Evolutionary conservation across 1,140 invertebrate species (phyloP).

Genomic region (Penaeus indicus): DNA sequence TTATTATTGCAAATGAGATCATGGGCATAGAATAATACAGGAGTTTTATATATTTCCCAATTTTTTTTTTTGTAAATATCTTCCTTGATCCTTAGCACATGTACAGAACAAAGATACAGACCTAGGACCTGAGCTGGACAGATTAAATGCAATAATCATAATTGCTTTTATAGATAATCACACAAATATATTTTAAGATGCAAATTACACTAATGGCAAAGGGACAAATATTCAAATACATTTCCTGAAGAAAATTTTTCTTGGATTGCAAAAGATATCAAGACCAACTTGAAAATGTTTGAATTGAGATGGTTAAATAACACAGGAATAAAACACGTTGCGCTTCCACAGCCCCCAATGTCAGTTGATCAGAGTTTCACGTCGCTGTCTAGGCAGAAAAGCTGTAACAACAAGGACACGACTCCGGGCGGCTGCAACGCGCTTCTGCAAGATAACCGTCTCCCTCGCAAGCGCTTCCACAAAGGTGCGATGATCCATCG

Average conservation of each 20-base stretch:
- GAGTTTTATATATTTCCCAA: too few species aligned
- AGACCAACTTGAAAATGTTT: conserved; percentile 11
- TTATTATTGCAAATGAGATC: too few species aligned
- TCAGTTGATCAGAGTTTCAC: conserved; percentile 61
- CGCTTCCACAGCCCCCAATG: not conserved
- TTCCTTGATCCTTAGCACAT: not conserved
- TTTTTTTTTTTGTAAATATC: not conserved
- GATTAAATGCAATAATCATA: not conserved
- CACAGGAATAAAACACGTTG: not conserved
- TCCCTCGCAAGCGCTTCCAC: conserved; percentile 74
- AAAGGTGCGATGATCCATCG: conserved; percentile 73
- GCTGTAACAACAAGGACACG: conserved; percentile 59
- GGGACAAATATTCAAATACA: too few species aligned
- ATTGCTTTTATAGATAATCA: too few species aligned
- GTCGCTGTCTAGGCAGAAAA: conserved; percentile 50
- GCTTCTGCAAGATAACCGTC: conserved; percentile 74
- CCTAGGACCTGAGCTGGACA: conserved; percentile 28
- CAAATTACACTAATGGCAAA: too few species aligned
- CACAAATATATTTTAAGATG: too few species aligned
- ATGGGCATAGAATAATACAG: too few species aligned
- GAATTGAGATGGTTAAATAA: not conserved
- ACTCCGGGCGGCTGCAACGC: conserved; percentile 71
- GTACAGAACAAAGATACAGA: conserved; percentile 3
- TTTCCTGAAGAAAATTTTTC: not conserved
- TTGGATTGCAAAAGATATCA: conserved; percentile 2